Conservation (phyloP, 2,888 invertebrate species). For the Ophion ellenae region DNA sequence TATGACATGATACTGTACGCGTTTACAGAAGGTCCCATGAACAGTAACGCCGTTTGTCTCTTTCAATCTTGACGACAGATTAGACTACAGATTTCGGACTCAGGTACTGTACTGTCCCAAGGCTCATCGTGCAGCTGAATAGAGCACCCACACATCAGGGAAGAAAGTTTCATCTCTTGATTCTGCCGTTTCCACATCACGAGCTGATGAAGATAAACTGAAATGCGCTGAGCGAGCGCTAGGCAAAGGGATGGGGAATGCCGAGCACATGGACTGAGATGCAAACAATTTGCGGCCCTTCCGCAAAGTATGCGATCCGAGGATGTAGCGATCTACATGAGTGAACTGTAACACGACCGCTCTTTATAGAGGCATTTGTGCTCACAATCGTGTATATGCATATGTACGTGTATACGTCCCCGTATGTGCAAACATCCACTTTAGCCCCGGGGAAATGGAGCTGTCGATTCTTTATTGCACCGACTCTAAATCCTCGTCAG, state of each 20-base stretch:
- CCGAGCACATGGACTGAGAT: slow-evolving; percentile 32
- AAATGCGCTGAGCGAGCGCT: slow-evolving; percentile 30
- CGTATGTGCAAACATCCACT: slow-evolving; percentile 50
- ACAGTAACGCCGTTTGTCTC: too few relatives aligned
- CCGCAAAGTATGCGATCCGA: slow-evolving; percentile 14
- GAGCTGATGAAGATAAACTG: slow-evolving; percentile 61
- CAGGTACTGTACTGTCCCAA: background rate
- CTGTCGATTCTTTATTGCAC: slow-evolving; percentile 64
- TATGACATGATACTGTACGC: too few relatives aligned
- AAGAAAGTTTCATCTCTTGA: slow-evolving; percentile 12
- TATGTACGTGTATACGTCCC: slow-evolving; percentile 5
- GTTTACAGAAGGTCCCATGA: too few relatives aligned
- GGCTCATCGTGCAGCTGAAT: background rate
- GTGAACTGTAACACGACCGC: slow-evolving; percentile 5
- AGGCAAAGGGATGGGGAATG: slow-evolving; percentile 5
- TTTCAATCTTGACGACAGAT: background rate
- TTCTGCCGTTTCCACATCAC: slow-evolving; percentile 4
- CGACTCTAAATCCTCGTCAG: slow-evolving; percentile 58
- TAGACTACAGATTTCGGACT: background rate
- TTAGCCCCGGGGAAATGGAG: slow-evolving; percentile 58
- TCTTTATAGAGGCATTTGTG: slow-evolving; percentile 11
- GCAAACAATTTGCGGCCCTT: slow-evolving; percentile 53
- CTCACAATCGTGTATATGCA: background rate
- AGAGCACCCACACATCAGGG: background rate
- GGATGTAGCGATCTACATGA: slow-evolving; percentile 33